phyloP scores from a whole-genome alignment of 2,888 invertebrate species.

The Drosophila conformis region DNA sequence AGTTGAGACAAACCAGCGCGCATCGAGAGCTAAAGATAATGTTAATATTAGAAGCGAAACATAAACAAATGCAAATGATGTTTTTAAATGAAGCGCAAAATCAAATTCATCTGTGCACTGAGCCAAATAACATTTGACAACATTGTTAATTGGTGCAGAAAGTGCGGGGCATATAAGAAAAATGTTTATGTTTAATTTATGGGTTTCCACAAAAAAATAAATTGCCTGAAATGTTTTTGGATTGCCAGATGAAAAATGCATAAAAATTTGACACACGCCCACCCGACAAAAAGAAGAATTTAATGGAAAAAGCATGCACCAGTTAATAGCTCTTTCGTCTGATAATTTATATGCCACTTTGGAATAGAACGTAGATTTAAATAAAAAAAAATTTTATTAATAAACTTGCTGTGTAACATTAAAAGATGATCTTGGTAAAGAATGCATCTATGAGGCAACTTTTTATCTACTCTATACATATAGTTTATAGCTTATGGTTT shows the following conservation, averaged over 20 bases:
- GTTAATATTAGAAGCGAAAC: slow-evolving; percentile 44
- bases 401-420: slow-evolving; percentile 7
- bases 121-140: slow-evolving; percentile 18
- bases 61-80: slow-evolving; percentile 62
- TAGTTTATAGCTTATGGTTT: slow-evolving; percentile 3
- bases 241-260: slow-evolving; percentile 50
- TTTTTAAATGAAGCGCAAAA: slow-evolving; percentile 71
- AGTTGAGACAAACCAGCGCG: slow-evolving; percentile 20
- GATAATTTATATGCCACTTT: slow-evolving; percentile 71
- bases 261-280: slow-evolving; percentile 60
- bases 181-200: slow-evolving; percentile 63
- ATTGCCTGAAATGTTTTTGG: slow-evolving; percentile 52
- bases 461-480: slow-evolving; percentile 12
- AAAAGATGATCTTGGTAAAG: slow-evolving; percentile 9
- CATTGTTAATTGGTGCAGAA: slow-evolving; percentile 68
- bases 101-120: slow-evolving; percentile 48
- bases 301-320: slow-evolving; percentile 55
- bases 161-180: slow-evolving; percentile 8
- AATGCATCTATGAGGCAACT: slow-evolving; percentile 15
- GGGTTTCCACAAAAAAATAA: slow-evolving; percentile 21
- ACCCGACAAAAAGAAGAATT: slow-evolving; percentile 32
- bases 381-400: slow-evolving; percentile 4
- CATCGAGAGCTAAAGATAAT: slow-evolving; percentile 30
- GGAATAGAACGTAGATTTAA: slow-evolving; percentile 20
- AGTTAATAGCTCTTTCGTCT: slow-evolving; percentile 41